Evolutionary conservation across 2,113 vertebrate species (phyloP).

Genomic region (Oplegnathus fasciatus): DNA sequence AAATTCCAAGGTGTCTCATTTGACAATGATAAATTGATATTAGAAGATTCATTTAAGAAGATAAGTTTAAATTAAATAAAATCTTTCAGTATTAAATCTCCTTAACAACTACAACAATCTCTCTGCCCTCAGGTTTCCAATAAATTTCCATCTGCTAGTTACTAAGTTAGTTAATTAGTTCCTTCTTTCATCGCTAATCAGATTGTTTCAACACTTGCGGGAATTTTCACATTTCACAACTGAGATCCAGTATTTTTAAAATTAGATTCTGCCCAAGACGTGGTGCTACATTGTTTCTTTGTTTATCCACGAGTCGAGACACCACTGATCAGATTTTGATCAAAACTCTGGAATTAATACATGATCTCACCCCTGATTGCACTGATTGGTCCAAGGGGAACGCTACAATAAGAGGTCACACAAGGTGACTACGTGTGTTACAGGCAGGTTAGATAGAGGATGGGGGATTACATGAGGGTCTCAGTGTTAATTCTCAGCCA

Average conservation of each 20-base stretch:
- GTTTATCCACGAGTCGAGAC: not conserved
- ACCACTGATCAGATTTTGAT: not conserved
- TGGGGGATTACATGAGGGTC: not conserved
- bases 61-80: not conserved
- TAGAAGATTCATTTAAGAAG: not conserved
- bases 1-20: not conserved
- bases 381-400: not conserved
- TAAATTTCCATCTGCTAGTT: not conserved
- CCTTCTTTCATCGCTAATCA: constrained; percentile 13
- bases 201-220: constrained; percentile 4
- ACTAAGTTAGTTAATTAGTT: not conserved
- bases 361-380: not conserved
- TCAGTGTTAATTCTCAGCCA: too few relatives aligned
- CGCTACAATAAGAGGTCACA: not conserved
- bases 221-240: not conserved
- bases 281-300: not conserved
- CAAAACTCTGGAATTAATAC: not conserved
- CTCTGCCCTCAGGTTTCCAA: not conserved
- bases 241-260: not conserved
- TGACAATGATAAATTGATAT: not conserved
- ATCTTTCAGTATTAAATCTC: not conserved
- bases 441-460: not conserved
- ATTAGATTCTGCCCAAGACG: not conserved
- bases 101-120: not conserved
- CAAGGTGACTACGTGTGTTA: not conserved